phyloP scores from a whole-genome alignment of 2,797 vertebrate species.

The Staurois parvus region DNA sequence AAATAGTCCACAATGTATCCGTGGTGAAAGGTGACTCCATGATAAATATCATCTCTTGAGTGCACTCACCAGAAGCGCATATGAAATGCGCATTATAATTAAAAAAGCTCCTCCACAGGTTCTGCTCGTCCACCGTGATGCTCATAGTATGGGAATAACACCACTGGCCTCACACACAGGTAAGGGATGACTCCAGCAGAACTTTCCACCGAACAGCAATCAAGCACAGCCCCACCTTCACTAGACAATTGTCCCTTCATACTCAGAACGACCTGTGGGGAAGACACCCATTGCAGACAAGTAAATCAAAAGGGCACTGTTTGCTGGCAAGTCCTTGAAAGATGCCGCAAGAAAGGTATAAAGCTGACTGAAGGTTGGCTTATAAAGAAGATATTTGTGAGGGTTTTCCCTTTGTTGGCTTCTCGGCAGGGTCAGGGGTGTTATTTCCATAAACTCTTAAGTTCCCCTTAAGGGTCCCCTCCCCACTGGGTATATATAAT shows the following conservation, averaged over 20 bases:
- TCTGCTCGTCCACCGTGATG: no score
- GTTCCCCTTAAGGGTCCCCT: no score
- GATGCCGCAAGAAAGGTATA: slow-evolving; percentile 97
- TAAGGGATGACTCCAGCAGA: no score
- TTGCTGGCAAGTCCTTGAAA: slow-evolving; percentile 98
- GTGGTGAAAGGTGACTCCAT: neutral
- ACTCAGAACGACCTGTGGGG: slow-evolving; percentile 90
- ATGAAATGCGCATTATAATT: no score
- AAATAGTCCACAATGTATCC: neutral
- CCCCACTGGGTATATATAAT: no score
- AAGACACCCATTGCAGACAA: slow-evolving; percentile 96
- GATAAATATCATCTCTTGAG: neutral
- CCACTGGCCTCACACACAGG: neutral
- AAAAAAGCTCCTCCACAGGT: no score
- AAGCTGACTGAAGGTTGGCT: slow-evolving; percentile 97
- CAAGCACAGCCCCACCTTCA: no score
- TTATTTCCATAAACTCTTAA: no score
- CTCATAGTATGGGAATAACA: neutral
- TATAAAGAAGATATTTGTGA: slow-evolving; percentile 97
- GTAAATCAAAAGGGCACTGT: slow-evolving; percentile 95
- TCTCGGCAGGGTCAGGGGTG: slow-evolving; percentile 93
- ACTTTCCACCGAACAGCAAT: no score
- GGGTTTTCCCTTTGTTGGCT: slow-evolving; percentile 97
- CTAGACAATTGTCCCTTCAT: slow-evolving; percentile 97
- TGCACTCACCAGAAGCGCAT: no score